These are phyloP conservation scores for Damaliscus lunatus DNA, from an alignment of 2,113 vertebrate genomes.

Conservation along the genomic window DNA sequence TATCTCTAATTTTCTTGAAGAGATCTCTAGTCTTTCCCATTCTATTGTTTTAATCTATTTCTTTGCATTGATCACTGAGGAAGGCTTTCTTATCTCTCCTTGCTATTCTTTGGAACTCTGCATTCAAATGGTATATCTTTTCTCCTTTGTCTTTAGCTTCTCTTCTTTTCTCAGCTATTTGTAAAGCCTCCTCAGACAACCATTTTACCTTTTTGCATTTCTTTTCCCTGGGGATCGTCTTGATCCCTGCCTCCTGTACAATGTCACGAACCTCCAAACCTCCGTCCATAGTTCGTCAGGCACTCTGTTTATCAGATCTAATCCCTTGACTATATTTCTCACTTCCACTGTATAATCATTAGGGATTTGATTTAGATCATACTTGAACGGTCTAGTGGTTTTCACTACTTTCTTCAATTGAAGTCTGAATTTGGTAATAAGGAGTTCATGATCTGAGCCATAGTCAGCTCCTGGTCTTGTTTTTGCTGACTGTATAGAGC, in stretches of 20 bases:
- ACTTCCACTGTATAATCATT: background rate
- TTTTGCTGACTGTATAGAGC: background rate
- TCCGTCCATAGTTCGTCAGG: background rate
- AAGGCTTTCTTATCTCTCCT: background rate
- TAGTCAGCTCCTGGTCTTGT: background rate
- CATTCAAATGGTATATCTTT: background rate
- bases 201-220: background rate
- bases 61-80: background rate
- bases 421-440: background rate
- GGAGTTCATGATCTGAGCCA: background rate
- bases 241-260: background rate
- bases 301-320: background rate
- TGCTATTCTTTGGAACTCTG: background rate
- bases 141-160: background rate
- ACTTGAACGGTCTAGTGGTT: background rate
- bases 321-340: background rate
- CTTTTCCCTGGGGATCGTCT: background rate
- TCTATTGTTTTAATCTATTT: background rate
- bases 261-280: fast-evolving
- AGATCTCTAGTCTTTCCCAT: background rate
- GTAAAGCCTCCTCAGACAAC: background rate
- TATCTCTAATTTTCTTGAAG: too few relatives aligned
- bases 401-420: background rate
- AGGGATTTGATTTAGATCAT: background rate
- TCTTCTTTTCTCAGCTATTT: background rate